Evolutionary conservation across 2,113 vertebrate species (phyloP).

Genomic region (Paramisgurnus dabryanus): DNA sequence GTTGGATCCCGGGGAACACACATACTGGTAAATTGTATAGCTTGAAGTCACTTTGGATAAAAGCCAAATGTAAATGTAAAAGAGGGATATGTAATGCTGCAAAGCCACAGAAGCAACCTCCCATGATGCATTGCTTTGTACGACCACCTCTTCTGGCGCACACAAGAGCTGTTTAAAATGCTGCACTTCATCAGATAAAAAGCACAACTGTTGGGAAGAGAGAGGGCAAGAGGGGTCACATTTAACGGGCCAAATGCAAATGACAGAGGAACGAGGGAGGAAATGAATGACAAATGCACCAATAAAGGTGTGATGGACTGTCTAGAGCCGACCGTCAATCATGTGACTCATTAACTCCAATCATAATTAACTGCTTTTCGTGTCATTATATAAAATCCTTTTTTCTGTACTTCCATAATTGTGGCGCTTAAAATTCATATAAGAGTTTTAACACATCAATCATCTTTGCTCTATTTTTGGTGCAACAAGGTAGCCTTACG

Average conservation of each 20-base stretch:
- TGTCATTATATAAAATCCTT: conserved; percentile 73
- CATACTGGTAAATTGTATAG: no score
- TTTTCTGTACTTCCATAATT: conserved; percentile 73
- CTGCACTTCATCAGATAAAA: conserved; percentile 72
- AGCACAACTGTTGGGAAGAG: conserved; percentile 69
- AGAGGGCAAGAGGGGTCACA: conserved; percentile 64
- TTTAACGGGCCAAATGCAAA: conserved; percentile 78
- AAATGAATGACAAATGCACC: conserved; percentile 71
- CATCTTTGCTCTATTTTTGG: conserved; percentile 62
- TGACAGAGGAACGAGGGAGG: conserved; percentile 67
- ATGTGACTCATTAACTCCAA: conserved; percentile 74
- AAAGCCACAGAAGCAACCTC: conserved; percentile 26
- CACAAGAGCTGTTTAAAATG: conserved; percentile 61
- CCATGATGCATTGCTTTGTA: conserved; percentile 30
- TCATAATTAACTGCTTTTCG: conserved; percentile 72
- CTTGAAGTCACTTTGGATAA: no score
- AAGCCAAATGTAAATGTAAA: neutral
- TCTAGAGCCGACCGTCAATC: conserved; percentile 72
- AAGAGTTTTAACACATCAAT: conserved; percentile 68
- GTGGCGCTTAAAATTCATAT: conserved; percentile 64
- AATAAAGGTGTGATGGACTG: conserved; percentile 77
- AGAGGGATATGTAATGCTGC: neutral
- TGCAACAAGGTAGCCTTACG: conserved; percentile 23
- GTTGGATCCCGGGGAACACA: no score
- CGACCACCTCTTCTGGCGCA: conserved; percentile 4